Evolutionary conservation across 2,113 vertebrate genomes (phyloP).

Genomic region (Myotis brandtii): DNA sequence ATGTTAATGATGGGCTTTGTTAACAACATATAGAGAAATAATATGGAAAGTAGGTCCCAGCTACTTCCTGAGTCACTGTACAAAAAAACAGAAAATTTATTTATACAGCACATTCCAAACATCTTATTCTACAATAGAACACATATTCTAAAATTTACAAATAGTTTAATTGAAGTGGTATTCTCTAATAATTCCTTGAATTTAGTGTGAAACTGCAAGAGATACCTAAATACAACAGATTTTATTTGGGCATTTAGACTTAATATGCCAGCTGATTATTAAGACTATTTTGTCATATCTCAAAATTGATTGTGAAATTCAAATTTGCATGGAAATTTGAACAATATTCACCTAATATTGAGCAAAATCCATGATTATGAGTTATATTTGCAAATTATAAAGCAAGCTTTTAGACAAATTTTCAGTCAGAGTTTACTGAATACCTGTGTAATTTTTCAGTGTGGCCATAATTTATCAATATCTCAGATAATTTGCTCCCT

Average conservation of each 20-base stretch:
- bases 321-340: neutral
- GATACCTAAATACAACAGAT: neutral
- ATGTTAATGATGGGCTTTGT: constrained; percentile 73
- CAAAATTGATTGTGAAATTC: neutral
- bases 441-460: neutral
- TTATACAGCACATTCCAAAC: neutral
- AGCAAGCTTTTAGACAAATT: neutral
- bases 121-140: neutral
- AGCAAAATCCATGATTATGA: neutral
- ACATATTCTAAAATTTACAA: neutral
- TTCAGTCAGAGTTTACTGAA: neutral
- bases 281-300: neutral
- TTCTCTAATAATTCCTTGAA: neutral
- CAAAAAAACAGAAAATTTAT: constrained; percentile 62
- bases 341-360: neutral
- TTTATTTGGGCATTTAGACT: neutral
- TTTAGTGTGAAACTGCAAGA: neutral
- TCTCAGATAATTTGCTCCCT: neutral
- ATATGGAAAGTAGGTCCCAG: constrained; percentile 60
- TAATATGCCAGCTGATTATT: neutral
- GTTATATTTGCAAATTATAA: constrained; percentile 17
- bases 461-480: neutral
- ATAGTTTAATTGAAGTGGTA: neutral
- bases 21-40: constrained; percentile 62
- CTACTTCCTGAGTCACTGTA: constrained; percentile 71